Evolutionary conservation across 2,888 invertebrate genomes (phyloP).

Genomic region (Lobophora halterata): DNA sequence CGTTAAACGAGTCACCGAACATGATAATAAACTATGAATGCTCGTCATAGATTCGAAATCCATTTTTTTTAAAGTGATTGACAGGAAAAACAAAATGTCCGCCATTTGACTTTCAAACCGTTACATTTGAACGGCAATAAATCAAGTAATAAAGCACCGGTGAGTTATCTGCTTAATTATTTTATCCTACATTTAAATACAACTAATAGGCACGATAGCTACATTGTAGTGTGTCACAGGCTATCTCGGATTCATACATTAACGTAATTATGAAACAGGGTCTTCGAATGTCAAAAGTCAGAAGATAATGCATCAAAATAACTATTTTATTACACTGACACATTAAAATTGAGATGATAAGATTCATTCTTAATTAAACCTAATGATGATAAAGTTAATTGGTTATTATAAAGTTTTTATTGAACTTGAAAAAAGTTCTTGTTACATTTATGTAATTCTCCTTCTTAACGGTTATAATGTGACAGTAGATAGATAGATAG

Average conservation of each 20-base stretch:
- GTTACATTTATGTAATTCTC: no score
- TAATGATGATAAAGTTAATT: constrained; percentile 19
- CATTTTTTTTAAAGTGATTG: constrained; percentile 11
- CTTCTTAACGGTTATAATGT: no score
- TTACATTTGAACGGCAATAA: constrained; percentile 15
- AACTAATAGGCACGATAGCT: constrained; percentile 62
- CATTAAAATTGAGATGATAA: constrained; percentile 19
- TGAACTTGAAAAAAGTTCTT: no score
- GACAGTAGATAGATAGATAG: no score
- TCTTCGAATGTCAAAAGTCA: constrained; percentile 23
- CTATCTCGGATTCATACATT: constrained; percentile 36
- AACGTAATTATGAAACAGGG: constrained; percentile 41
- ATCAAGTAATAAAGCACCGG: constrained; percentile 33
- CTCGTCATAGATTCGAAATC: no score
- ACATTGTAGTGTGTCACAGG: constrained; percentile 53
- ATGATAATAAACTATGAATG: constrained; percentile 14
- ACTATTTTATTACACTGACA: constrained; percentile 33
- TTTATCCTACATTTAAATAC: constrained; percentile 66
- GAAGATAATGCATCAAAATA: constrained; percentile 38
- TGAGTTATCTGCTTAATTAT: constrained; percentile 58
- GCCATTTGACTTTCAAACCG: constrained; percentile 1
- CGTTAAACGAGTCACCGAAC: constrained; percentile 12
- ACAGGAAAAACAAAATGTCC: constrained; percentile 6
- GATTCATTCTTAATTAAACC: constrained; percentile 18
- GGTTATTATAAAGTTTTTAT: constrained; percentile 8